Conservation (phyloP, 2,797 vertebrate genomes). For the Erpetoichthys calabaricus region DNA sequence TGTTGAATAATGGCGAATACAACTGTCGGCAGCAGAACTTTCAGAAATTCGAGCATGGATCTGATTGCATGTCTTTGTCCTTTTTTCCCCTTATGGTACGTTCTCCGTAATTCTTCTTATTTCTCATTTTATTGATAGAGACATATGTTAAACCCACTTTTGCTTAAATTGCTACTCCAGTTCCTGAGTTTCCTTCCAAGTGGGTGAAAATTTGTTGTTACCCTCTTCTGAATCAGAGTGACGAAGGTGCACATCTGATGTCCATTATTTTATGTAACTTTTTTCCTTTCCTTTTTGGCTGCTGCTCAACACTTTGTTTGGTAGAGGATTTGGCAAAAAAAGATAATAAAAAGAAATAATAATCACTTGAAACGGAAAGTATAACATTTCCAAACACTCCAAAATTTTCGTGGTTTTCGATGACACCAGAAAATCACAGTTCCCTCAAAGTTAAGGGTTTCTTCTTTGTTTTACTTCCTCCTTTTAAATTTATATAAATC, state of each 20-base stretch:
- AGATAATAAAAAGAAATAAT: constrained; percentile 25
- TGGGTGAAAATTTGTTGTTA: constrained; percentile 32
- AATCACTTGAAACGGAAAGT: constrained; percentile 26
- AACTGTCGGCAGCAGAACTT: constrained; percentile 43
- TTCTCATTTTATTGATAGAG: constrained; percentile 13
- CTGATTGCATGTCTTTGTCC: constrained; percentile 23
- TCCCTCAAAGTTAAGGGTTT: constrained; percentile 45
- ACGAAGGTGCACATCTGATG: constrained; percentile 57
- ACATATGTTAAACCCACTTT: constrained; percentile 21
- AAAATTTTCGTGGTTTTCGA: constrained; percentile 39
- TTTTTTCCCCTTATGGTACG: constrained; percentile 10
- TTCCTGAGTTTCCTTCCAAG: constrained; percentile 65
- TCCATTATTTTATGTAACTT: constrained; percentile 32
- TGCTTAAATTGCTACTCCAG: constrained; percentile 37
- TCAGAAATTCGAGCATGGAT: background rate
- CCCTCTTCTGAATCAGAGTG: too few species aligned
- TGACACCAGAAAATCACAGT: constrained; percentile 45
- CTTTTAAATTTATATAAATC: constrained; percentile 50
- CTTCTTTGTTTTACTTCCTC: constrained; percentile 40
- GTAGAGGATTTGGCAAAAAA: constrained; percentile 53
- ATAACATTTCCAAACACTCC: constrained; percentile 41
- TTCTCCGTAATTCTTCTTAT: constrained; percentile 21
- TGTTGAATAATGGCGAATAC: constrained; percentile 4
- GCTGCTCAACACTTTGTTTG: constrained; percentile 46
- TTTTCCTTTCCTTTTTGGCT: too few species aligned